phyloP scores from a whole-genome alignment of 2,113 vertebrate genomes.

The Chaetodon auriga region DNA sequence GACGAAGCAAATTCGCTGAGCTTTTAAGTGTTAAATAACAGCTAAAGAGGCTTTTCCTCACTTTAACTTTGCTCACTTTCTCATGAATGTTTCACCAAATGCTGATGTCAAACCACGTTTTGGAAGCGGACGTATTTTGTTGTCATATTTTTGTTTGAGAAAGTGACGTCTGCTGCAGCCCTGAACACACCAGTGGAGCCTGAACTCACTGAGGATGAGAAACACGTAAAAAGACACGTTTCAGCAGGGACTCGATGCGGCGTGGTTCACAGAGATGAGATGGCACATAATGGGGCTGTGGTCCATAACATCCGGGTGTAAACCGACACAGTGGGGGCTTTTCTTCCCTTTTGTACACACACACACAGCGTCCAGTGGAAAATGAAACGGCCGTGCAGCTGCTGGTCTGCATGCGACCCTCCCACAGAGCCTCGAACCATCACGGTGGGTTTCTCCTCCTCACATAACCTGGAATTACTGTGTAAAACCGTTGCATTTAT shows the following conservation, averaged over 20 bases:
- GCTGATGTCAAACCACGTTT: not conserved
- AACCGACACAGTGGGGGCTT: slow-evolving; percentile 1
- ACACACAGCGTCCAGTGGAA: slow-evolving; percentile 13
- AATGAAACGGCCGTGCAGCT: slow-evolving; percentile 33
- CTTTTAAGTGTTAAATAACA: no score
- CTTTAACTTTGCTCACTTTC: not conserved
- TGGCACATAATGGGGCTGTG: slow-evolving; percentile 34
- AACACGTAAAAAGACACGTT: not conserved
- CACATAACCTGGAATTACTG: not conserved
- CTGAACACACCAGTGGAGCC: not conserved
- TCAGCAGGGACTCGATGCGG: slow-evolving; percentile 4
- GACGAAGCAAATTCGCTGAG: not conserved
- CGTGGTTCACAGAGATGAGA: not conserved
- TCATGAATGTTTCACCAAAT: not conserved
- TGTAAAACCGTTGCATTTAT: slow-evolving; percentile 28
- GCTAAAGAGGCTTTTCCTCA: no score
- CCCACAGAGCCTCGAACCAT: not conserved
- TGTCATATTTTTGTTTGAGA: no score
- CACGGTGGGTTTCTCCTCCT: not conserved
- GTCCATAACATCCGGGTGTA: not conserved
- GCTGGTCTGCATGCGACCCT: slow-evolving; percentile 24
- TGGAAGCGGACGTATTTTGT: no score
- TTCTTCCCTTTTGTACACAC: slow-evolving; percentile 40
- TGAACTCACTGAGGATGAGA: not conserved
- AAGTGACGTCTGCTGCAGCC: not conserved